Conservation (phyloP, 2,113 vertebrate species). For the Leptocoma aspasia region DNA sequence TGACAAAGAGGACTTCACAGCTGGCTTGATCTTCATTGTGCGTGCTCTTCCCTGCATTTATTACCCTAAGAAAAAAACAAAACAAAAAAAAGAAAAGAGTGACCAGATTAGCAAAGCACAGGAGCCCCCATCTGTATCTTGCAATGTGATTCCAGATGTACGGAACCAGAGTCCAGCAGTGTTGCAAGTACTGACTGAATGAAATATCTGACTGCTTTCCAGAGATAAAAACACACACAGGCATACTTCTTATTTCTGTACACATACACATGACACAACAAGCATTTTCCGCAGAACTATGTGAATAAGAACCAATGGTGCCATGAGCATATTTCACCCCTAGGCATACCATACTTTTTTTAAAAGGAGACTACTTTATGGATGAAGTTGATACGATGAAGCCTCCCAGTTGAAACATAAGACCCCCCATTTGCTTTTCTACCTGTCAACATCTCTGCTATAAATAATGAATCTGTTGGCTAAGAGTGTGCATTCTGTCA, state of each 20-base stretch:
- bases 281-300: neutral
- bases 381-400: neutral
- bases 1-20: slow-evolving; percentile 90
- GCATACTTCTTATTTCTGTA: neutral
- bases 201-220: neutral
- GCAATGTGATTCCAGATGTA: neutral
- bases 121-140: neutral
- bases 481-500: neutral
- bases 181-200: neutral
- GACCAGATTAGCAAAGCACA: neutral
- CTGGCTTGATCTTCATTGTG: slow-evolving; percentile 98
- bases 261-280: neutral
- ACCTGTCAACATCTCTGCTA: neutral
- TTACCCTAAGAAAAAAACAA: slow-evolving; percentile 77
- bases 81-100: neutral
- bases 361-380: neutral
- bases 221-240: neutral
- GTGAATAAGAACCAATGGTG: neutral
- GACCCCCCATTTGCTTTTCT: neutral
- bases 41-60: slow-evolving; percentile 95
- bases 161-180: neutral
- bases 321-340: neutral
- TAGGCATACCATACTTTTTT: neutral
- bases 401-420: neutral
- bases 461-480: neutral